Percentiles rank a stretch among this genome's conserved stretches.
These are phyloP conservation scores for Syrista parreyssii DNA, from an alignment of 2,888 invertebrate species.

Conservation along the genomic window DNA sequence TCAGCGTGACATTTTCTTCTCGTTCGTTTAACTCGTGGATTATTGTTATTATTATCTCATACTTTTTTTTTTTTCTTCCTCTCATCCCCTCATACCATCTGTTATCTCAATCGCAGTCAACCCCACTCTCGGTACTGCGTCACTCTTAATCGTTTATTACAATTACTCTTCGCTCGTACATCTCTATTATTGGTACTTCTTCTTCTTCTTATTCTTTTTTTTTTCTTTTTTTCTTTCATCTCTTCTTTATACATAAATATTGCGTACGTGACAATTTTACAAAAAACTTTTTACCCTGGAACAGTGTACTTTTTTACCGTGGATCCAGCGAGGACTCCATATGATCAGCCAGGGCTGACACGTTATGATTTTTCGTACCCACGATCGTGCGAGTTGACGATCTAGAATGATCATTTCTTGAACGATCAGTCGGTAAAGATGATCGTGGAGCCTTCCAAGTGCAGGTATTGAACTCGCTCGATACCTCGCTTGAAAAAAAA, in stretches of 20 bases:
- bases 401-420: neutral
- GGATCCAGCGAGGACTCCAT: neutral
- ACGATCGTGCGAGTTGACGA: neutral
- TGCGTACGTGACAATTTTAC: conserved; percentile 57
- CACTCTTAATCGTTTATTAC: neutral
- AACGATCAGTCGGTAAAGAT: neutral
- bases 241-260: conserved; percentile 53
- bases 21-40: neutral
- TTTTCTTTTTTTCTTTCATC: conserved; percentile 8
- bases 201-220: conserved; percentile 8
- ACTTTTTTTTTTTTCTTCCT: conserved; percentile 15
- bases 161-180: conserved; percentile 8
- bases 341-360: neutral
- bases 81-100: neutral
- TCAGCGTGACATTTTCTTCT: neutral
- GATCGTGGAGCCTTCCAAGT: neutral
- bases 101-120: neutral
- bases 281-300: conserved; percentile 57
- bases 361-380: neutral
- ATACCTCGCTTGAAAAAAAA: neutral
- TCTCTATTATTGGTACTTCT: conserved; percentile 6
- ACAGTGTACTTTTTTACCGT: conserved; percentile 46
- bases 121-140: conserved; percentile 12
- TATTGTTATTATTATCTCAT: conserved; percentile 9
- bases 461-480: neutral